A percentile compares a stretch with the other conserved stretches of the same genome.
phyloP scores from a whole-genome alignment of 2,888 invertebrate genomes.

The Argynnis bischoffii region DNA sequence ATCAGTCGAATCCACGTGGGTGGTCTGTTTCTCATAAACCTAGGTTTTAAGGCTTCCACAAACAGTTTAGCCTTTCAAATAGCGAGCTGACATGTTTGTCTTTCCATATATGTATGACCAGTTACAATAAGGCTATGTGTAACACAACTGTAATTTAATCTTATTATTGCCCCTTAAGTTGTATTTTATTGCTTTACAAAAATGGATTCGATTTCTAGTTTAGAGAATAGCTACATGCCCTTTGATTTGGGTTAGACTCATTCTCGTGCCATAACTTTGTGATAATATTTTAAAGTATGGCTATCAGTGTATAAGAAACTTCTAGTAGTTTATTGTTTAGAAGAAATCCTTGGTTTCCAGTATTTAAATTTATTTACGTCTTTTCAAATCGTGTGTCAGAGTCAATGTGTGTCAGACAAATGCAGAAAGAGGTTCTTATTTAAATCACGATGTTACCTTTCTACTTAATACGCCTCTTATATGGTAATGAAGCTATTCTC shows the following conservation, averaged over 20 bases:
- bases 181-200: slow-evolving; percentile 24
- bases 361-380: slow-evolving; percentile 1
- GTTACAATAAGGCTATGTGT: slow-evolving; percentile 26
- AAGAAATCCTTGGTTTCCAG: neutral
- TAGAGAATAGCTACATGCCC: neutral
- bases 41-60: slow-evolving; percentile 37
- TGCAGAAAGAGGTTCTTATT: slow-evolving; percentile 15
- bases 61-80: slow-evolving; percentile 30
- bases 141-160: slow-evolving; percentile 23
- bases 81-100: slow-evolving; percentile 20
- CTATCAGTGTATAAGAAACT: neutral
- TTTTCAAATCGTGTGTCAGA: slow-evolving; percentile 3
- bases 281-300: neutral
- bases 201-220: slow-evolving; percentile 10
- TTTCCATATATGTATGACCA: slow-evolving; percentile 27
- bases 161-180: slow-evolving; percentile 25
- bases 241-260: neutral
- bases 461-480: slow-evolving; percentile 39
- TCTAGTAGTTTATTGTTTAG: neutral
- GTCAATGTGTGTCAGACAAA: slow-evolving; percentile 8
- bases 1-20: slow-evolving; percentile 35
- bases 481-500: slow-evolving; percentile 61
- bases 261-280: neutral
- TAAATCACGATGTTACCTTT: slow-evolving; percentile 25
- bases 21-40: slow-evolving; percentile 35